A percentile compares a stretch with the other conserved stretches of the same genome.
These are phyloP conservation scores for Cuniculus paca DNA, from an alignment of 2,797 vertebrate genomes.

Conservation along the genomic window DNA sequence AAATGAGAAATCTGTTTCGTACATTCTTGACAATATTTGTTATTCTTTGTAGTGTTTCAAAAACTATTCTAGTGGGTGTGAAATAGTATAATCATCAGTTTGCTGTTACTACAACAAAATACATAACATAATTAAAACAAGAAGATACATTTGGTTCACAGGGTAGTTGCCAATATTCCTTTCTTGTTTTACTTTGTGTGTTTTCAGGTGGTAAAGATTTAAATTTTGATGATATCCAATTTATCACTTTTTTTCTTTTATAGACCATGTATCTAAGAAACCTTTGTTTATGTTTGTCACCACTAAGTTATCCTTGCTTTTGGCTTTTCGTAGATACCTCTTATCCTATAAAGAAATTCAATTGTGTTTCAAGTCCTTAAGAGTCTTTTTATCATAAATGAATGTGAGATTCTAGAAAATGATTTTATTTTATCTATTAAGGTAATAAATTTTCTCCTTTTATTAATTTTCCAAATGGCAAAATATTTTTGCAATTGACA, in stretches of 20 bases:
- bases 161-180: not conserved
- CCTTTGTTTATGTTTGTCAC: not conserved
- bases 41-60: not conserved
- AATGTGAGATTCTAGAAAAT: not conserved
- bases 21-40: not conserved
- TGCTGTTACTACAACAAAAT: not conserved
- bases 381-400: not conserved
- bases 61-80: not conserved
- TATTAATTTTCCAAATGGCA: not conserved
- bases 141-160: not conserved
- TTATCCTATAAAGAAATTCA: not conserved
- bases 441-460: not conserved
- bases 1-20: not conserved
- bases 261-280: not conserved
- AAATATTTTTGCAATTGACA: not conserved
- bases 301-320: not conserved
- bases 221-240: not conserved
- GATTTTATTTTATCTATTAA: not conserved
- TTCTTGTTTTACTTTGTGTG: not conserved
- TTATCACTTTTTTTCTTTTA: not conserved
- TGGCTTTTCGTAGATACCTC: not conserved
- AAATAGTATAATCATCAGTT: not conserved
- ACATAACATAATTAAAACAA: not conserved
- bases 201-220: not conserved
- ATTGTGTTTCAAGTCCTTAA: not conserved